Evolutionary conservation across 2,113 vertebrate genomes (phyloP).

Genomic region (Jaculus jaculus): DNA sequence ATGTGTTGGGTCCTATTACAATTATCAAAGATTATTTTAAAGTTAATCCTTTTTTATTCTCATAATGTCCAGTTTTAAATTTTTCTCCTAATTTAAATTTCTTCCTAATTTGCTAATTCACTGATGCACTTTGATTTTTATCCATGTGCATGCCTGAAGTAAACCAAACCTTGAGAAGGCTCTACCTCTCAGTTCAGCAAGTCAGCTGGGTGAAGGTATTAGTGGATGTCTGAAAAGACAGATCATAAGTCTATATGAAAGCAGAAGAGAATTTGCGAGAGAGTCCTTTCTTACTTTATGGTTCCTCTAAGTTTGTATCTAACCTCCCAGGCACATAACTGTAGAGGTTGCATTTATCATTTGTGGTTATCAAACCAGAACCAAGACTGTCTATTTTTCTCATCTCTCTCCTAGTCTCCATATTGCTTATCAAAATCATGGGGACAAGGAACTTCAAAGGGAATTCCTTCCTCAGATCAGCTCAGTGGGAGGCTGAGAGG

Average conservation of each 20-base stretch:
- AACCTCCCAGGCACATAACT: neutral
- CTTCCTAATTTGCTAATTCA: neutral
- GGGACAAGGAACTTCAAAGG: slow-evolving; percentile 75
- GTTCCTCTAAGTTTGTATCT: neutral
- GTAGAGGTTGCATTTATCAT: slow-evolving; percentile 40
- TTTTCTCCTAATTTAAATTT: slow-evolving; percentile 9
- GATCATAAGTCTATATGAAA: slow-evolving; percentile 43
- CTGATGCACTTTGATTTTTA: neutral
- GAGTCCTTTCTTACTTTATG: neutral
- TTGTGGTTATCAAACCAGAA: neutral
- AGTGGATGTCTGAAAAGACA: neutral
- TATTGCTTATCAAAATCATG: slow-evolving; percentile 54
- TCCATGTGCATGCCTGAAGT: neutral
- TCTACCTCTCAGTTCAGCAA: neutral
- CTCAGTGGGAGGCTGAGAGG: slow-evolving; percentile 61
- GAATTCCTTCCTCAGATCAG: slow-evolving; percentile 76
- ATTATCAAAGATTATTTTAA: neutral
- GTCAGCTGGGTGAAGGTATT: neutral
- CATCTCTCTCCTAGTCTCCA: slow-evolving; percentile 12
- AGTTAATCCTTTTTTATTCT: neutral
- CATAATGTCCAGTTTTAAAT: neutral
- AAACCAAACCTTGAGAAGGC: neutral
- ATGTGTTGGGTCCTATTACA: neutral
- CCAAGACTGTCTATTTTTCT: neutral
- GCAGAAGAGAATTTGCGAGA: neutral